Evolutionary conservation across 2,888 invertebrate species (phyloP).

Genomic region (Stenotaenia linearis): DNA sequence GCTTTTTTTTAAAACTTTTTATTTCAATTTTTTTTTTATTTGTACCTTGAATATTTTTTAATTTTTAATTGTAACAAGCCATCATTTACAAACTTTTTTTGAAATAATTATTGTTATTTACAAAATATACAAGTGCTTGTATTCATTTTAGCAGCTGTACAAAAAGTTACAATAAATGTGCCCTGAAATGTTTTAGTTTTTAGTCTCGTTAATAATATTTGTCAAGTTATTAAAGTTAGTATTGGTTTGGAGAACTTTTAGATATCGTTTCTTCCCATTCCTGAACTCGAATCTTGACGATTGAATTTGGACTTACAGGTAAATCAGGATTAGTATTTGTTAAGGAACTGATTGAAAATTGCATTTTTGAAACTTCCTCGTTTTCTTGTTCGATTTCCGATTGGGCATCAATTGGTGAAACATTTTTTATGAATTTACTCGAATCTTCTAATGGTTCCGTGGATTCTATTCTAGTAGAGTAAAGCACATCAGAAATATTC

Average conservation of each 20-base stretch:
- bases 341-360: too few species aligned
- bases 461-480: too few species aligned
- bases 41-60: background rate
- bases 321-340: background rate
- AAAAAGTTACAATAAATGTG: background rate
- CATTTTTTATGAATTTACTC: too few species aligned
- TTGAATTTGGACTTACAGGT: background rate
- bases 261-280: slow-evolving; percentile 12
- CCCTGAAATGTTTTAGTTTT: background rate
- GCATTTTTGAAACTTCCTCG: too few species aligned
- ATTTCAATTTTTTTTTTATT: background rate
- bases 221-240: background rate
- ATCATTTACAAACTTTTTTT: background rate
- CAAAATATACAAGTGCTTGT: background rate
- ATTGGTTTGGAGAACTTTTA: background rate
- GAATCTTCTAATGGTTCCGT: too few species aligned
- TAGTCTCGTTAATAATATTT: background rate
- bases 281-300: background rate
- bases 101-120: background rate
- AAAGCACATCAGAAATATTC: too few species aligned
- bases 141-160: background rate
- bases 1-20: background rate
- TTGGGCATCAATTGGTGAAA: too few species aligned
- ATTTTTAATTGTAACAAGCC: background rate
- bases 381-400: too few species aligned